Conservation (phyloP, 2,888 invertebrate genomes). For the Diabrotica balteata region DNA sequence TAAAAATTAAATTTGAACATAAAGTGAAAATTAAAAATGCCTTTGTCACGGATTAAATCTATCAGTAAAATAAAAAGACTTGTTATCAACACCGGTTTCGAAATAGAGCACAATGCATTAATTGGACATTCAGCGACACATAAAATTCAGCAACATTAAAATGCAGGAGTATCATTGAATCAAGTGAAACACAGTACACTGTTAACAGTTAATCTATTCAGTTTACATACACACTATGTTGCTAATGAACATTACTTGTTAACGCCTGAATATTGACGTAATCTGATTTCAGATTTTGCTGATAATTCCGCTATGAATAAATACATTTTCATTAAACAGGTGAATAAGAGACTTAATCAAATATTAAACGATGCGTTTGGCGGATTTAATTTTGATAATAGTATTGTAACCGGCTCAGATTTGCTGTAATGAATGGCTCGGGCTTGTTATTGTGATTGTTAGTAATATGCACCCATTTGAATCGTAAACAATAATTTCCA, state of each 20-base stretch:
- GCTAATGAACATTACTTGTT: conserved; percentile 36
- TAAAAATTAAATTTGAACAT: too few species aligned
- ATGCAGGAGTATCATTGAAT: conserved; percentile 14
- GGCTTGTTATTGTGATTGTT: too few species aligned
- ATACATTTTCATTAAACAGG: conserved; percentile 17
- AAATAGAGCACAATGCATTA: not conserved
- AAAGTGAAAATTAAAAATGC: too few species aligned
- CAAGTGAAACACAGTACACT: conserved; percentile 20
- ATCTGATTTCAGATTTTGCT: conserved; percentile 28
- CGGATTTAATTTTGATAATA: not conserved
- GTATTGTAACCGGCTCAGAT: too few species aligned
- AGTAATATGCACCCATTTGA: too few species aligned
- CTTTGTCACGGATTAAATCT: too few species aligned
- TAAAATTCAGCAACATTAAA: not conserved
- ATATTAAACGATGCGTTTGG: not conserved
- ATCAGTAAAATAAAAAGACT: too few species aligned
- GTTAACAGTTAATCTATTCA: conserved; percentile 30
- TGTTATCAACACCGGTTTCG: too few species aligned
- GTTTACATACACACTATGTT: conserved; percentile 30
- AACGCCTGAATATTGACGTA: conserved; percentile 30
- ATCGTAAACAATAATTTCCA: too few species aligned
- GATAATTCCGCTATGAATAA: conserved; percentile 25
- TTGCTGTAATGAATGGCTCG: too few species aligned
- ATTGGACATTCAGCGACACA: not conserved
- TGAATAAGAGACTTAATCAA: conserved; percentile 2